These are phyloP conservation scores for Mastomys natalensis DNA, from an alignment of 2,113 vertebrate genomes.

Conservation along the genomic window DNA sequence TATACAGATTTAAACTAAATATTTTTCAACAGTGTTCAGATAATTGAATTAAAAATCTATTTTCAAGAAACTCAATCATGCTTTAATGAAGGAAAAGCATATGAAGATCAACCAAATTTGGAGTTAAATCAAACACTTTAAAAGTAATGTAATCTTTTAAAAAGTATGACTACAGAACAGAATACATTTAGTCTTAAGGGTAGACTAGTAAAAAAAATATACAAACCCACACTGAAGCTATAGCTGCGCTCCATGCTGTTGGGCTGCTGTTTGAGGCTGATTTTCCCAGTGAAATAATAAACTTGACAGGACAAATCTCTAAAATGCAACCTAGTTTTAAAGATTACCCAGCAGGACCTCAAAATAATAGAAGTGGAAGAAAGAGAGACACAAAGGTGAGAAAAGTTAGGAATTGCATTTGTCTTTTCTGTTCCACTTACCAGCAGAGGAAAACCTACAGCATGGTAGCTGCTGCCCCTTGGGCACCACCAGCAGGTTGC, in stretches of 20 bases:
- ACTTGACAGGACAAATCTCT: neutral
- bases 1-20: neutral
- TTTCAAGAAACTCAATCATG: neutral
- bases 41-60: constrained; percentile 34
- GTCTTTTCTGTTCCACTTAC: neutral
- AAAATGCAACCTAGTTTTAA: constrained; percentile 8
- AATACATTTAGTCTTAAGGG: neutral
- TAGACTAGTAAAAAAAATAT: neutral
- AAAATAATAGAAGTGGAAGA: neutral
- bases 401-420: constrained; percentile 13
- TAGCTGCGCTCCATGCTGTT: neutral
- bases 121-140: neutral
- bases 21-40: neutral
- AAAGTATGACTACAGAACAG: neutral
- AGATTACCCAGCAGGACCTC: neutral
- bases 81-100: neutral
- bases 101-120: neutral
- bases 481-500: neutral
- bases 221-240: neutral
- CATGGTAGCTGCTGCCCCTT: neutral
- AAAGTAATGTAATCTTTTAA: neutral
- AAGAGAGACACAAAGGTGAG: neutral
- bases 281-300: neutral
- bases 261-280: neutral
- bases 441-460: neutral